Conservation (phyloP, 2,888 invertebrate species). For the Orthosia gothica region DNA sequence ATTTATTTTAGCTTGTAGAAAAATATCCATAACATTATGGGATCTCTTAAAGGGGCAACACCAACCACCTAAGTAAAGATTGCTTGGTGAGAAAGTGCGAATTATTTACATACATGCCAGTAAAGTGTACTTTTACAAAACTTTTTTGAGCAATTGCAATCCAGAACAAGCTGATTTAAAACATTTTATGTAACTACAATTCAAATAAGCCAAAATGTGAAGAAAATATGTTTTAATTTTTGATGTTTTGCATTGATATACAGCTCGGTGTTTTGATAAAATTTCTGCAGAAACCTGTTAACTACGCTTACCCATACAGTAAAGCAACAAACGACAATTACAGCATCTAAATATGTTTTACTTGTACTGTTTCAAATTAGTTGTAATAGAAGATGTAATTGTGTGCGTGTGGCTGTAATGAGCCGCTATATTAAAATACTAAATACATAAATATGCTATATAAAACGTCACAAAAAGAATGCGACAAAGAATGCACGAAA, state of each 20-base stretch:
- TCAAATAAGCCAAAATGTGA: slow-evolving; percentile 58
- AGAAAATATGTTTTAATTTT: slow-evolving; percentile 33
- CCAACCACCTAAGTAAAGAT: slow-evolving; percentile 68
- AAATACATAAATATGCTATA: slow-evolving; percentile 55
- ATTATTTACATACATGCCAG: slow-evolving; percentile 70
- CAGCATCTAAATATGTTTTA: slow-evolving; percentile 56
- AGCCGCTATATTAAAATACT: slow-evolving; percentile 51
- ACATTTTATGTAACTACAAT: slow-evolving; percentile 43
- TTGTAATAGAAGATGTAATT: slow-evolving; percentile 60
- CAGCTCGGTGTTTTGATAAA: slow-evolving; percentile 46
- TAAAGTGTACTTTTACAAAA: slow-evolving; percentile 52
- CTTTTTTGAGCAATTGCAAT: slow-evolving; percentile 56
- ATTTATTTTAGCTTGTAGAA: not conserved
- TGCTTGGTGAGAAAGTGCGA: slow-evolving; percentile 61
- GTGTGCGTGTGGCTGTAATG: slow-evolving; percentile 44
- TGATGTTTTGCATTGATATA: slow-evolving; percentile 51
- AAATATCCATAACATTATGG: slow-evolving; percentile 46
- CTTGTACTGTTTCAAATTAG: not conserved
- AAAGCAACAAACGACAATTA: slow-evolving; percentile 66
- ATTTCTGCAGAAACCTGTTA: slow-evolving; percentile 47
- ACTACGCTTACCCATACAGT: slow-evolving; percentile 60
- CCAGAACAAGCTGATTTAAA: slow-evolving; percentile 59
- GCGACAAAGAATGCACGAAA: slow-evolving; percentile 76
- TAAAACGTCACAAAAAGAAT: slow-evolving; percentile 74
- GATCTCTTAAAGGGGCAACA: slow-evolving; percentile 65